These are phyloP conservation scores for Rhea pennata DNA, from an alignment of 2,113 vertebrate species.

Conservation along the genomic window DNA sequence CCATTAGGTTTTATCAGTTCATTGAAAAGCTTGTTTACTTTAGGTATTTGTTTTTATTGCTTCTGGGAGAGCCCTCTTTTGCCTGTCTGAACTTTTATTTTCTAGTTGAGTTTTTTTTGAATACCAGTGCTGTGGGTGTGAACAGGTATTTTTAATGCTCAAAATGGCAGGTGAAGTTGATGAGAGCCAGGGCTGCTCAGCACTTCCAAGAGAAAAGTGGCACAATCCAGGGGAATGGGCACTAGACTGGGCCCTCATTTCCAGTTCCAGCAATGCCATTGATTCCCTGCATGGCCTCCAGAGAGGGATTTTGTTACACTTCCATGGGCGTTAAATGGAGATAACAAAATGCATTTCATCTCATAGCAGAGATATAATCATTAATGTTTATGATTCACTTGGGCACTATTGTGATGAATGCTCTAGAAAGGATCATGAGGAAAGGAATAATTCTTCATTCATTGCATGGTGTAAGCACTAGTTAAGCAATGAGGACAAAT, in stretches of 20 bases:
- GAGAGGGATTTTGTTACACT: neutral
- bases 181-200: neutral
- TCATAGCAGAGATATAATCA: neutral
- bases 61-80: neutral
- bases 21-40: neutral
- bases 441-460: slow-evolving; percentile 4
- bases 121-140: neutral
- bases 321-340: neutral
- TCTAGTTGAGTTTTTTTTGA: neutral
- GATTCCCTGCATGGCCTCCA: accelerated
- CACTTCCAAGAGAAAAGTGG: neutral
- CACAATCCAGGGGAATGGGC: neutral
- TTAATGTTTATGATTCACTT: neutral
- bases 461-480: neutral
- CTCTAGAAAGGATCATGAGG: neutral
- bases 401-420: neutral
- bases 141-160: neutral
- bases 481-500: neutral
- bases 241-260: neutral
- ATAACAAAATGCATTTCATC: neutral
- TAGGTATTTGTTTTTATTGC: neutral
- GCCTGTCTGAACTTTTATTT: neutral
- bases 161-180: neutral
- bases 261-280: neutral
- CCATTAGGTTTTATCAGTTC: neutral